Percentiles rank a stretch among this genome's conserved stretches.
Conservation (phyloP, 2,113 vertebrate genomes). For the Eulemur rufifrons region DNA sequence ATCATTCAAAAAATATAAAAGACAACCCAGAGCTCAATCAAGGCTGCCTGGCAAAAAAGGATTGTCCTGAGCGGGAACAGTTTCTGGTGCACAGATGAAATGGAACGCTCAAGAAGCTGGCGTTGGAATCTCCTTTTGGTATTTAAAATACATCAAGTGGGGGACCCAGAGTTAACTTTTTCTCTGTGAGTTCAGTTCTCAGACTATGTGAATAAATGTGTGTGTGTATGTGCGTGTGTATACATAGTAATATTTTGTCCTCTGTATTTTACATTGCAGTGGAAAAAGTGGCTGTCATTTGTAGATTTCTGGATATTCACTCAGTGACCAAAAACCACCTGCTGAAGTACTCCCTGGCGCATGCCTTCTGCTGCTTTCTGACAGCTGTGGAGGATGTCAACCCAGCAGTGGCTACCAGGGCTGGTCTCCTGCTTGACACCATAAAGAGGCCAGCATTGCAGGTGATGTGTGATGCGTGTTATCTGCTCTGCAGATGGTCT, state of each 20-base stretch:
- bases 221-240: not conserved
- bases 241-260: not conserved
- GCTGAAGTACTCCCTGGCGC: slow-evolving; percentile 96
- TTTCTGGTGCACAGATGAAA: not conserved
- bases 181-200: not conserved
- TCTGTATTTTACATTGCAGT: slow-evolving; percentile 84
- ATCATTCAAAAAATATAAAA: not conserved
- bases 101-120: not conserved
- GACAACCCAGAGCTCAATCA: not conserved
- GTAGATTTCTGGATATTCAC: slow-evolving; percentile 97
- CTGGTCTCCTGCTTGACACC: slow-evolving; percentile 95
- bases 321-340: slow-evolving; percentile 99
- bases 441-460: slow-evolving; percentile 96
- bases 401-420: slow-evolving; percentile 96
- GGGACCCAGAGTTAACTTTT: not conserved
- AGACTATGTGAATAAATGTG: slow-evolving; percentile 39
- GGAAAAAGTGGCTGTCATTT: slow-evolving; percentile 97
- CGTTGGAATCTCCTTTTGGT: not conserved
- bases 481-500: not conserved
- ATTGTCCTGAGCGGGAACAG: not conserved
- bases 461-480: slow-evolving; percentile 81
- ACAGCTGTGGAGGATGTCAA: slow-evolving; percentile 98
- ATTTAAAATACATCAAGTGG: not conserved
- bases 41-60: not conserved
- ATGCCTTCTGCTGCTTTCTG: slow-evolving; percentile 98